Evolutionary conservation across 2,113 vertebrate genomes (phyloP).

Genomic region (Acanthisitta chloris): DNA sequence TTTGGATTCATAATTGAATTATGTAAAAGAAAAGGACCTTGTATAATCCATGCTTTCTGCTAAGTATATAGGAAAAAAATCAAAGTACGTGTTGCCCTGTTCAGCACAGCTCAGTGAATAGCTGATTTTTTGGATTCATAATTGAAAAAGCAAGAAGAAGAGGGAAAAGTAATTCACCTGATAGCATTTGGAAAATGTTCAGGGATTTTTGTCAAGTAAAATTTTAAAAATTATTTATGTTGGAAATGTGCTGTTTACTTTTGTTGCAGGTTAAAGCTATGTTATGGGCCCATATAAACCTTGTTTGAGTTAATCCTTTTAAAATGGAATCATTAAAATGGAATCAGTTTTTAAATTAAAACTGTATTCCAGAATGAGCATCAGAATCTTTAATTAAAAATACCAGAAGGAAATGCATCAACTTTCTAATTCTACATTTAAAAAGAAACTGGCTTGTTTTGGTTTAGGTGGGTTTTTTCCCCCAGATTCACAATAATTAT

Average conservation of each 20-base stretch:
- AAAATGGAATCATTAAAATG: background rate
- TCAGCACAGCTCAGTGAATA: background rate
- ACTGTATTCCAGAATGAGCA: background rate
- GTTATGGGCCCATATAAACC: background rate
- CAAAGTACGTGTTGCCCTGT: background rate
- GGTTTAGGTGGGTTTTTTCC: accelerated
- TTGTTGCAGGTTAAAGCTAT: background rate
- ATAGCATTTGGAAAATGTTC: background rate
- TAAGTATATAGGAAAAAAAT: accelerated
- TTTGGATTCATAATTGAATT: background rate
- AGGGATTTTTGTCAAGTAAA: background rate
- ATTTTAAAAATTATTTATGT: background rate
- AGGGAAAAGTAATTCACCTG: background rate
- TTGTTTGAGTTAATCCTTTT: background rate
- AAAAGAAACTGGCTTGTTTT: background rate
- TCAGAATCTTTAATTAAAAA: background rate
- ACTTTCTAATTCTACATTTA: background rate
- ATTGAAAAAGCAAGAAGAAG: background rate
- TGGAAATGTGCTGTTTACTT: background rate
- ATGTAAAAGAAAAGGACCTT: background rate
- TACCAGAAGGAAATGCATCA: background rate
- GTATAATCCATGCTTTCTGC: background rate
- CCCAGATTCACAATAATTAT: background rate
- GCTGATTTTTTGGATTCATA: background rate
- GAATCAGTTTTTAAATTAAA: background rate